Conservation (phyloP, 2,113 vertebrate genomes). For the Glareola pratincola region DNA sequence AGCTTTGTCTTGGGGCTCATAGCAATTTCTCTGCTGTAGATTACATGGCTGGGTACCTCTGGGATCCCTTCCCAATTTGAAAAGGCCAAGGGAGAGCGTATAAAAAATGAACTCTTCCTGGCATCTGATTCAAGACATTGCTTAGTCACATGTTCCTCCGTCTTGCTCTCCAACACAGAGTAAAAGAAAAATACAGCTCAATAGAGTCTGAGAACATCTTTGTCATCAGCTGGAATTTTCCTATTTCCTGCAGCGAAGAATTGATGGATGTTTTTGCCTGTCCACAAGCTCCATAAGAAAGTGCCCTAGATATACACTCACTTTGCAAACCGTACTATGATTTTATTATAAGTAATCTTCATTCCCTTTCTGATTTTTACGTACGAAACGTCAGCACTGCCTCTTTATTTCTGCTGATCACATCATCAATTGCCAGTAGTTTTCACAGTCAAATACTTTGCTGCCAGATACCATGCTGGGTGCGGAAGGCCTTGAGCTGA, state of each 20-base stretch:
- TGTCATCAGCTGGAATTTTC: background rate
- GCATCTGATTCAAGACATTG: background rate
- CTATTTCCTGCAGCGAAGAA: background rate
- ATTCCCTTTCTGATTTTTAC: background rate
- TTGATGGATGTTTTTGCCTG: background rate
- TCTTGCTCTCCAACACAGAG: background rate
- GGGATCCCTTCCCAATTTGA: conserved; percentile 39
- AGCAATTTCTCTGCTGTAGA: conserved; percentile 10
- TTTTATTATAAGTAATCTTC: background rate
- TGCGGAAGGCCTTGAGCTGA: background rate
- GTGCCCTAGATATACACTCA: background rate
- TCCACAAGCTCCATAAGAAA: background rate
- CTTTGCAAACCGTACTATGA: background rate
- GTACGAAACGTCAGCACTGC: background rate
- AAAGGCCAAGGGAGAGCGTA: conserved; percentile 18
- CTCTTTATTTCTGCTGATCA: background rate
- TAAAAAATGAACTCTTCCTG: conserved; percentile 27
- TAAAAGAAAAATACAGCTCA: background rate
- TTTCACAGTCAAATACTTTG: background rate
- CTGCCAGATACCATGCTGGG: background rate
- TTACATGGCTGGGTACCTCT: conserved; percentile 24
- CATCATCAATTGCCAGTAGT: background rate
- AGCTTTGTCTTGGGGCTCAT: conserved; percentile 23
- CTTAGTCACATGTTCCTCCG: background rate
- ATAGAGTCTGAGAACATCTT: background rate